phyloP scores from a whole-genome alignment of 2,113 vertebrate genomes.

The Strigops habroptila region DNA sequence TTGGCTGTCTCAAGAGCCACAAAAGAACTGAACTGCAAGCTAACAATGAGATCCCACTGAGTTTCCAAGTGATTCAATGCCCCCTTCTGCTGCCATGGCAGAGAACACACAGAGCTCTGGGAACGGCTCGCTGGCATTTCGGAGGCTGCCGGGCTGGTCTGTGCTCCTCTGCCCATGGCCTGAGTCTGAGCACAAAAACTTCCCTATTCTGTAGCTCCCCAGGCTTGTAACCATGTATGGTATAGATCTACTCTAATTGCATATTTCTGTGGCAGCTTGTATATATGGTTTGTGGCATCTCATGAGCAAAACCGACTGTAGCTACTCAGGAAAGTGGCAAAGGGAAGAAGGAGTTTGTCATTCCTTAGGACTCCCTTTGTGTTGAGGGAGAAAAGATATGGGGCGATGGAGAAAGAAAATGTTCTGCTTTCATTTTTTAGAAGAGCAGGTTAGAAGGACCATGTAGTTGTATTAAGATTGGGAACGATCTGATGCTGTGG shows the following conservation, averaged over 20 bases:
- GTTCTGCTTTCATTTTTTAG: not conserved
- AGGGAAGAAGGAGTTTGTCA: not conserved
- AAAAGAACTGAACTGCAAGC: not conserved
- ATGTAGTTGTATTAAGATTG: not conserved
- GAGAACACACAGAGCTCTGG: not conserved
- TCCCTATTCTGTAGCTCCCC: not conserved
- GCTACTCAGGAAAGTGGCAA: not conserved
- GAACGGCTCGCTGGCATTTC: not conserved
- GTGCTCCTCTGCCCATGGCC: not conserved
- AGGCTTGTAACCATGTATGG: not conserved
- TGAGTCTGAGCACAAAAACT: not conserved
- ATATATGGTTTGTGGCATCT: not conserved
- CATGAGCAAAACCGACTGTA: not conserved
- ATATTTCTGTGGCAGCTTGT: not conserved
- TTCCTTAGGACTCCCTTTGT: not conserved
- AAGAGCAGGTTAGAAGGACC: not conserved
- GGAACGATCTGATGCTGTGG: not conserved
- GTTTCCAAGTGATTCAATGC: not conserved
- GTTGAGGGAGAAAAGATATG: not conserved
- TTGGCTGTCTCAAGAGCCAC: not conserved
- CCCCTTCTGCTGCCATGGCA: not conserved
- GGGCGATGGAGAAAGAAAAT: not conserved
- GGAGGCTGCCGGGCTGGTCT: fast-evolving
- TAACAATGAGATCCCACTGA: not conserved
- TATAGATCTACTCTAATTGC: not conserved